Conservation (phyloP, 2,888 invertebrate genomes). For the Drosophila buzzatii region DNA sequence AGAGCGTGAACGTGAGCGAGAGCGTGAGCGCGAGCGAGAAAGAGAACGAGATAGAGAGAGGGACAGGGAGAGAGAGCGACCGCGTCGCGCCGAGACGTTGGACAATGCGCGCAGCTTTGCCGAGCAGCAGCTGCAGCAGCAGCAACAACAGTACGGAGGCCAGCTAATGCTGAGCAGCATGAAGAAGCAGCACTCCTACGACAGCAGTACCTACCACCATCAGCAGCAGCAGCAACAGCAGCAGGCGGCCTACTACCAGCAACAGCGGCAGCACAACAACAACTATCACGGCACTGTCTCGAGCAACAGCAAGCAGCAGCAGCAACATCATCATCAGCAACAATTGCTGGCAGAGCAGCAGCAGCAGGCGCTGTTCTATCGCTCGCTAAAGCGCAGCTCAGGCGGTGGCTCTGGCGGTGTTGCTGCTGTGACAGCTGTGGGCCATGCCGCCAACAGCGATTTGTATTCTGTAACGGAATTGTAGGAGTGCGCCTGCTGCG, state of each 20-base stretch:
- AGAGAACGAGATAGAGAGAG: conserved; percentile 42
- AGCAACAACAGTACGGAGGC: conserved; percentile 42
- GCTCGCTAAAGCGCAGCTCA: conserved; percentile 86
- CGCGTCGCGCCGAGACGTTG: conserved; percentile 81
- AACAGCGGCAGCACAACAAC: conserved; percentile 74
- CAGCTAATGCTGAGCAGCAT: conserved; percentile 61
- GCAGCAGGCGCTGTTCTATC: conserved; percentile 82
- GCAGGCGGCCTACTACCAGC: conserved; percentile 60
- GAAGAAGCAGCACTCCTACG: conserved; percentile 83
- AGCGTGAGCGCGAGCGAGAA: conserved; percentile 36
- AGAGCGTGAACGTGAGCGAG: conserved; percentile 45
- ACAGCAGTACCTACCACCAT: conserved; percentile 77
- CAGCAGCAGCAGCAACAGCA: conserved; percentile 75
- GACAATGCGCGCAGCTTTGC: conserved; percentile 83
- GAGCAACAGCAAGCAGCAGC: conserved; percentile 40
- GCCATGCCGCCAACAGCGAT: conserved; percentile 86
- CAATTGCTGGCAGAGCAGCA: conserved; percentile 66
- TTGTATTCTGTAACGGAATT: conserved; percentile 91
- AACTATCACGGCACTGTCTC: conserved; percentile 55
- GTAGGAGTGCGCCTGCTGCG: conserved; percentile 87
- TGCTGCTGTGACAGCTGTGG: conserved; percentile 62
- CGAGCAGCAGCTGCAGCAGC: conserved; percentile 61
- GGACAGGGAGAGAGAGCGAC: conserved; percentile 62
- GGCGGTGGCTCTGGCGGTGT: conserved; percentile 26
- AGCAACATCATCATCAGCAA: conserved; percentile 49